These are phyloP conservation scores for Magallana gigas DNA, from an alignment of 1,140 invertebrate genomes.

Conservation along the genomic window DNA sequence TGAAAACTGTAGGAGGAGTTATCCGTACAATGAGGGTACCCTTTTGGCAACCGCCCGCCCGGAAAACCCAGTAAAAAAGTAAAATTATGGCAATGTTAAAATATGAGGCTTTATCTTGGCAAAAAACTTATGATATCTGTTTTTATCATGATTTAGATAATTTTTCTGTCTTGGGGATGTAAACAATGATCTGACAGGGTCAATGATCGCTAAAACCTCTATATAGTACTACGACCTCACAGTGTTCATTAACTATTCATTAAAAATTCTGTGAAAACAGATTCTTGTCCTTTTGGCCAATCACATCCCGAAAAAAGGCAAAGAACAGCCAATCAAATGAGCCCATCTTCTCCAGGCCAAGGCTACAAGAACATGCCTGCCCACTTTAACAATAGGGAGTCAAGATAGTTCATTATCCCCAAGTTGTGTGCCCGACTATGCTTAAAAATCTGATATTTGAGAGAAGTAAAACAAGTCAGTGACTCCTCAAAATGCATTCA, in stretches of 20 bases:
- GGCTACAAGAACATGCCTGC: constrained; percentile 9
- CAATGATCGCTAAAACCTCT: neutral
- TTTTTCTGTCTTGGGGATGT: neutral
- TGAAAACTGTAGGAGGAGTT: no score
- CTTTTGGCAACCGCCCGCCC: no score
- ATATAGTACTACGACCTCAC: neutral
- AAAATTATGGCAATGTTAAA: no score
- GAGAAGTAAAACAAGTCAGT: neutral
- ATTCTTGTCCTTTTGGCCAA: neutral
- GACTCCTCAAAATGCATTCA: neutral
- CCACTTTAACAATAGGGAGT: constrained; percentile 3
- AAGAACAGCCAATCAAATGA: neutral
- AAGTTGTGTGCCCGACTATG: constrained; percentile 14
- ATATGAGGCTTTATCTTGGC: no score
- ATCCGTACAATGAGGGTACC: no score
- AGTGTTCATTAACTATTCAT: constrained; percentile 17
- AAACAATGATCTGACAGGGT: neutral
- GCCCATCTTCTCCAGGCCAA: neutral
- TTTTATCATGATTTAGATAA: no score
- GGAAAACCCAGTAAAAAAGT: no score
- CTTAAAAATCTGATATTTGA: constrained; percentile 1
- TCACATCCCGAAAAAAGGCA: neutral
- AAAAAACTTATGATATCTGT: no score
- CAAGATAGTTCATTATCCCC: constrained; percentile 13
- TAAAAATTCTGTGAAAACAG: neutral